Percentiles rank a stretch among this genome's conserved stretches.
Conservation (phyloP, 1,140 invertebrate species). For the Rhyacophila brunnea region DNA sequence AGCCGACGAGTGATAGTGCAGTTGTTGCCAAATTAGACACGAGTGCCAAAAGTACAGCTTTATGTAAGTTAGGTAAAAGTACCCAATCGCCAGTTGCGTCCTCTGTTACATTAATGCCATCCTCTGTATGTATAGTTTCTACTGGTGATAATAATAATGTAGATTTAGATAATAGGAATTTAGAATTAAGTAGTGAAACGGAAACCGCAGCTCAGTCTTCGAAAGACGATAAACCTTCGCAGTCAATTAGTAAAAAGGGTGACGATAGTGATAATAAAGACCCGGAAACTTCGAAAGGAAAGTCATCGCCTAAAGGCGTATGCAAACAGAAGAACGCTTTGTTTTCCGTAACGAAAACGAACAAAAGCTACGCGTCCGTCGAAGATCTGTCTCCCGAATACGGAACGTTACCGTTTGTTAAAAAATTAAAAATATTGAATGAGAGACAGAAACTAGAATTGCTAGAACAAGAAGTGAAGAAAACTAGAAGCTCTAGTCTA, state of each 20-base stretch:
- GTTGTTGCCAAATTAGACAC: slow-evolving; percentile 23
- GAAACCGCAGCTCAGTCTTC: slow-evolving; percentile 5
- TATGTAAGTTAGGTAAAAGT: slow-evolving; percentile 30
- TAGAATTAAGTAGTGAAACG: slow-evolving; percentile 21
- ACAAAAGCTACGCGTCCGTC: slow-evolving; percentile 74
- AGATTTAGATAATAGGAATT: slow-evolving; percentile 32
- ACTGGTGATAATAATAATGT: slow-evolving; percentile 34
- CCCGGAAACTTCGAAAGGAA: neutral
- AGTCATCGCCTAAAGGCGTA: neutral
- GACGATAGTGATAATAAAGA: neutral
- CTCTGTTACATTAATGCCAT: slow-evolving; percentile 28
- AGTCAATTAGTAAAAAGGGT: slow-evolving; percentile 29
- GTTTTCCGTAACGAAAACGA: slow-evolving; percentile 48
- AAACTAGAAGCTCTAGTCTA: slow-evolving; percentile 73
- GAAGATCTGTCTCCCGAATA: slow-evolving; percentile 87
- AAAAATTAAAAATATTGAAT: slow-evolving; percentile 84
- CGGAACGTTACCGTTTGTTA: slow-evolving; percentile 81
- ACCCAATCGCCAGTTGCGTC: slow-evolving; percentile 24
- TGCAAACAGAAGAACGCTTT: slow-evolving; percentile 35
- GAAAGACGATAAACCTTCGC: slow-evolving; percentile 19
- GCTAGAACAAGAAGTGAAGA: slow-evolving; percentile 66
- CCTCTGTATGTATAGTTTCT: slow-evolving; percentile 23
- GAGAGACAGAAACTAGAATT: slow-evolving; percentile 83
- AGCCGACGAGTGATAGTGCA: slow-evolving; percentile 17
- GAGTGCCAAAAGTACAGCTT: slow-evolving; percentile 34